Evolutionary conservation across 1,140 invertebrate genomes (phyloP), one percentile per base, ranked within the genome.

Genomic region (Drosophila kanapiae): DNA sequence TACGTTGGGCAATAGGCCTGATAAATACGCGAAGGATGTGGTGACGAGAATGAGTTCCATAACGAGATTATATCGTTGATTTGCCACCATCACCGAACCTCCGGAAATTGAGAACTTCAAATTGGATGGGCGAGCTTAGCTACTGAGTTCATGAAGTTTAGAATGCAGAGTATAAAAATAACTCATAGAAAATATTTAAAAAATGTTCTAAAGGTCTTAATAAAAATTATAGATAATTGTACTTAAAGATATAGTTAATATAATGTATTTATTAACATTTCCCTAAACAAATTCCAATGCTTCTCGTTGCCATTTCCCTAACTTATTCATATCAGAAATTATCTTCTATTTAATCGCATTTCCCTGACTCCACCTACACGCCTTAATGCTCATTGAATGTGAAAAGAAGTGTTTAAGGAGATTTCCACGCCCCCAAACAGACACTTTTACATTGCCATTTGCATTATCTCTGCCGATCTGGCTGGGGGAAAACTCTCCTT

Each of bases 311-410:
- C 45, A 60, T 53, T 58, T 45, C 23, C 6, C 33, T 81, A 63
- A 70, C 69, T 83, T 83, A 83, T 83, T 87, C 43, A 88, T 84
- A 88, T 80, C 58, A 69, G 74, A 84, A 90, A 90, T 90, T 78
- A 88, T 88, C 84, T 69, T 53, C 69, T 75, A 75, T 81, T 84
- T 84, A 87, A 84, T 80, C 85, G 69, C 63, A 67, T 78, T 74
- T 74, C 37, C 57, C 16, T 23, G 33, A 38, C 53, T n/a, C 18
- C 37, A 33, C 42, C 33, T 54, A 14, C 45, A 1, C 18, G 9
- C 13, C 38, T 16, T 51, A 87, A 74, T 80, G 35, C 71, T 62
- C 35, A 80, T 82, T 85, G 75, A 86, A 86, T 86, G 75, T 75
- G 75, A 80, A 81, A 53, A 77, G 31, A 53, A 77, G 58, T 77